Evolutionary conservation across 2,797 vertebrate genomes (phyloP), one percentile per base, ranked within the genome.

Genomic region (Phoxinus dragarum): DNA sequence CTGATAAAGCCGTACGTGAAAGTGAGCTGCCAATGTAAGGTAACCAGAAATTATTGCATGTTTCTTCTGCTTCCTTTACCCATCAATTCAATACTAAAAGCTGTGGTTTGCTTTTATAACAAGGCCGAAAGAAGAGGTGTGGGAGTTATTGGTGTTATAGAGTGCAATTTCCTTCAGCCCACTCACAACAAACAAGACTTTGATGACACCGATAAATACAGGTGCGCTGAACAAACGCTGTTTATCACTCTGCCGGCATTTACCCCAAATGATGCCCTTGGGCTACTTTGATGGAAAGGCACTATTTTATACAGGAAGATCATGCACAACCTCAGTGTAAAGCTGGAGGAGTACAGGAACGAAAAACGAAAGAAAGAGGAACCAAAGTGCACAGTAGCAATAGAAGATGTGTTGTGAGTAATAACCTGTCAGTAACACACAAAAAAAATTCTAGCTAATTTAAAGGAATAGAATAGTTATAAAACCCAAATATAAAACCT

Each of bases 111-210:
- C 42, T 36, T 42, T 36, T 12, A 7, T 36, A 47, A 17, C 81
- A 99, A 99, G 98, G 96, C 96, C 73, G 96, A 97, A 90, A 95
- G 92, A 76, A 96, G 94, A 93, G 98, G 97, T 23, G 96, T 97
- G 73, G 97, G 97, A 11, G 97, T 99, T 72, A 97, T 99, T 74
- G 98, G 97, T 1, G 93, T 99, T 89, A 97, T 98, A 49, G 97
- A 99, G 68, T 99, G 98, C 89, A 95, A 97, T 93, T 99, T 97
- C 90, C 93, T 99, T 73, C 96, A 97, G 80, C 97, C 98, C 17
- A 99, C 97, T 77, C 98, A 99, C 91, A 99, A 98, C 93, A 99
- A 99, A 88, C 98, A 99, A 90, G 97, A 97, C 91, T 99, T 99
- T 84, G 95, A 95, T 89, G 97, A 98, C 88, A 97, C 96, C 1